These are phyloP conservation scores for Magallana angulata DNA, from an alignment of 1,140 invertebrate genomes.

Conservation along the genomic window DNA sequence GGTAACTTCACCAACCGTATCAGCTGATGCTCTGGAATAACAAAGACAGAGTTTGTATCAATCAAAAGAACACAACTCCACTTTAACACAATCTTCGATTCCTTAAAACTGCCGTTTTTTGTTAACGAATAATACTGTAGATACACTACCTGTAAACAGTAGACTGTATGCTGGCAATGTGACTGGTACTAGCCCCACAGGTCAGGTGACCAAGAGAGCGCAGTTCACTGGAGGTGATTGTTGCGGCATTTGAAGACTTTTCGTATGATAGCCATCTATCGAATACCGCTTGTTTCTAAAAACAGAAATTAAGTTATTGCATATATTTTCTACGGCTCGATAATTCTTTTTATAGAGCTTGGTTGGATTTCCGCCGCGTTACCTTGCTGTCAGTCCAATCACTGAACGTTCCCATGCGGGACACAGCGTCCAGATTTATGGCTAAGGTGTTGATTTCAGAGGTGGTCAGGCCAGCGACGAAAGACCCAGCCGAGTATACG, in stretches of 20 bases:
- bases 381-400: conserved; percentile 50
- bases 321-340: too few relatives aligned
- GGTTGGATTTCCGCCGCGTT: not conserved
- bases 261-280: conserved; percentile 40
- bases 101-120: not conserved
- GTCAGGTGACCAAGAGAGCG: conserved; percentile 53
- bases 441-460: conserved; percentile 43
- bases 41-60: too few relatives aligned
- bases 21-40: conserved; percentile 47
- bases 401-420: conserved; percentile 51
- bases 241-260: conserved; percentile 43
- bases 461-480: conserved; percentile 41
- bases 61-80: too few relatives aligned
- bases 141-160: conserved; percentile 40
- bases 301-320: not conserved
- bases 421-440: conserved; percentile 49
- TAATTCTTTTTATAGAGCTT: not conserved
- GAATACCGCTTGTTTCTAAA: conserved; percentile 39
- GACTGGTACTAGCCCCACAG: conserved; percentile 50
- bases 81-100: too few relatives aligned
- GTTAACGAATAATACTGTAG: not conserved
- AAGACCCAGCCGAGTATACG: conserved; percentile 50
- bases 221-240: conserved; percentile 50
- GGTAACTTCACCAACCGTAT: conserved; percentile 55
- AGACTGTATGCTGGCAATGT: conserved; percentile 40